Conservation (phyloP, 2,797 vertebrate species). For the Miichthys miiuy region DNA sequence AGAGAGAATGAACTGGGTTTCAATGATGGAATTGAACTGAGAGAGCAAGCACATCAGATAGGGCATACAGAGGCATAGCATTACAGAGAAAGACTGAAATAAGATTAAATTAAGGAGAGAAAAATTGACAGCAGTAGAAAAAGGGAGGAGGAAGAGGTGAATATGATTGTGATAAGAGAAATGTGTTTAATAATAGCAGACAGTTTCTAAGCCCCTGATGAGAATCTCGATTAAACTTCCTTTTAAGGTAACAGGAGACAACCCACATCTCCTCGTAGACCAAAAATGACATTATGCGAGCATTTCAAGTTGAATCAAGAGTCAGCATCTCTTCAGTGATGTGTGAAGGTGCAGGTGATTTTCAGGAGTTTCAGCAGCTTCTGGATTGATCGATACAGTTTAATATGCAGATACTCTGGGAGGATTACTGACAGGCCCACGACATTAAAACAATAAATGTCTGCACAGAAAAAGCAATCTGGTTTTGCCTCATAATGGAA, state of each 20-base stretch:
- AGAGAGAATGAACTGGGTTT: slow-evolving; percentile 39
- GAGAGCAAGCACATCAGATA: slow-evolving; percentile 34
- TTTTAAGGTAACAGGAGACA: not conserved
- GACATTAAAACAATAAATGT: slow-evolving; percentile 19
- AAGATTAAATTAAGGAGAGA: slow-evolving; percentile 33
- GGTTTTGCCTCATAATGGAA: not conserved
- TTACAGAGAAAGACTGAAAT: slow-evolving; percentile 37
- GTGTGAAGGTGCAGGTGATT: slow-evolving; percentile 1
- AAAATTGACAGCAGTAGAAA: not conserved
- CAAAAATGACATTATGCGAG: not conserved
- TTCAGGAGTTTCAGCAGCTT: not conserved
- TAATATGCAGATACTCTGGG: slow-evolving; percentile 5
- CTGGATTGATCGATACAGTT: not conserved
- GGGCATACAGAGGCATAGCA: slow-evolving; percentile 19
- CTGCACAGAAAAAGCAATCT: slow-evolving; percentile 1
- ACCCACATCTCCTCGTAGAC: not conserved
- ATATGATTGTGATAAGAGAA: slow-evolving; percentile 20
- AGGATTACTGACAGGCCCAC: slow-evolving; percentile 11
- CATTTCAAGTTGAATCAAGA: slow-evolving; percentile 13
- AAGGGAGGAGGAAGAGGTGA: not conserved
- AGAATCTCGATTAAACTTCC: slow-evolving; percentile 27
- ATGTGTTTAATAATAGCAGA: slow-evolving; percentile 10
- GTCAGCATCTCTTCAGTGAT: not conserved
- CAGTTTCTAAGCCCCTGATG: slow-evolving; percentile 6
- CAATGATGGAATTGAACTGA: slow-evolving; percentile 42